A percentile compares a stretch with the other conserved stretches of the same genome.
phyloP scores from a whole-genome alignment of 2,113 vertebrate species.

The Struthio camelus region DNA sequence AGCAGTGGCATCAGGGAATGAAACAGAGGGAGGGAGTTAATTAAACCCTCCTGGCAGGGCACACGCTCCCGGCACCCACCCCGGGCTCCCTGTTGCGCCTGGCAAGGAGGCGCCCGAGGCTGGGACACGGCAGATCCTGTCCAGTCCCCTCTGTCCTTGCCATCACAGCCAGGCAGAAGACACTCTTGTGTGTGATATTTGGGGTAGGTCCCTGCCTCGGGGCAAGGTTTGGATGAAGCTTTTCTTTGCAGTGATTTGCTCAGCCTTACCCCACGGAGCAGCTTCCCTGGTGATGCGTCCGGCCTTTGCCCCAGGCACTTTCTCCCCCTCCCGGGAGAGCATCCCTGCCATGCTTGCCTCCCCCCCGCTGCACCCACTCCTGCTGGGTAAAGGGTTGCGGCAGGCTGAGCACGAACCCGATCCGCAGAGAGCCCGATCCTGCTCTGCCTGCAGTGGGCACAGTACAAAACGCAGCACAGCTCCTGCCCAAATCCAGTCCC shows the following conservation, averaged over 20 bases:
- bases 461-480: neutral
- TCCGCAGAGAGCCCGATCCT: neutral
- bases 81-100: neutral
- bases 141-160: neutral
- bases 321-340: neutral
- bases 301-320: neutral
- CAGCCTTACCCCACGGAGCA: neutral
- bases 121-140: neutral
- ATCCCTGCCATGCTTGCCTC: neutral
- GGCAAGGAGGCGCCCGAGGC: neutral
- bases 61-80: neutral
- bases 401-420: neutral
- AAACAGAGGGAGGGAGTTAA: neutral
- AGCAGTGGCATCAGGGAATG: constrained; percentile 34
- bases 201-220: neutral
- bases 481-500: neutral
- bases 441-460: neutral
- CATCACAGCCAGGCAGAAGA: neutral
- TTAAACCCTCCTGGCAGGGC: neutral
- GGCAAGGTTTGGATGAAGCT: neutral
- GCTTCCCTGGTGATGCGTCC: neutral
- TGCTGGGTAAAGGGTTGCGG: neutral
- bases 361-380: neutral
- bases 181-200: neutral
- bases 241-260: neutral